Evolutionary conservation across 2,888 invertebrate genomes (phyloP).

Genomic region (Alviniconcha strummeri): DNA sequence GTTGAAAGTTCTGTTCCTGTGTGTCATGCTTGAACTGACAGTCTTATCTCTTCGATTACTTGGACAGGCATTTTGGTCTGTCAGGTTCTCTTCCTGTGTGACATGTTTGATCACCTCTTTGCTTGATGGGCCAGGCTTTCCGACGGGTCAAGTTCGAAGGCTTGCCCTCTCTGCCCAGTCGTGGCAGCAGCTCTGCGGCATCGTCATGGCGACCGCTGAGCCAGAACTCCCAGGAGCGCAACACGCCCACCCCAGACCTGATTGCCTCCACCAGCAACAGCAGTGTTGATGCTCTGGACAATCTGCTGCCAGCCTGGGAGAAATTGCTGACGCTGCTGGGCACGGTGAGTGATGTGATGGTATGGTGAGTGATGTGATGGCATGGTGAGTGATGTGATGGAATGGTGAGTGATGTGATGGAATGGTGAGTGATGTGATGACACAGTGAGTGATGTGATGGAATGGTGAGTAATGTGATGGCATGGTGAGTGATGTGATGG

Average conservation of each 20-base stretch:
- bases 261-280: background rate
- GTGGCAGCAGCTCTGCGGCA: constrained; percentile 48
- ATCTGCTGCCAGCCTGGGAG: constrained; percentile 57
- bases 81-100: too few relatives aligned
- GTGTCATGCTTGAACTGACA: too few relatives aligned
- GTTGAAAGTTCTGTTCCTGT: too few relatives aligned
- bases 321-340: constrained; percentile 53
- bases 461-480: too few relatives aligned
- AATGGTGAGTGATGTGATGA: too few relatives aligned
- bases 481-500: constrained; percentile 19
- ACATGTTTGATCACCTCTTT: too few relatives aligned
- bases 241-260: background rate
- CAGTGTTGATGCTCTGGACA: constrained; percentile 38
- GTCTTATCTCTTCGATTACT: too few relatives aligned
- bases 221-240: constrained; percentile 39
- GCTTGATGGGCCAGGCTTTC: constrained; percentile 53
- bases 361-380: background rate
- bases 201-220: constrained; percentile 44
- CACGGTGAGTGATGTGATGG: constrained; percentile 43
- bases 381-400: too few relatives aligned
- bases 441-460: too few relatives aligned
- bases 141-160: constrained; percentile 66
- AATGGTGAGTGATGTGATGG: too few relatives aligned
- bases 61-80: too few relatives aligned
- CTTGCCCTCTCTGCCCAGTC: constrained; percentile 60